Base-by-base conservation (phyloP, 2,113 vertebrate species). In the Hassar affinis region DNA sequence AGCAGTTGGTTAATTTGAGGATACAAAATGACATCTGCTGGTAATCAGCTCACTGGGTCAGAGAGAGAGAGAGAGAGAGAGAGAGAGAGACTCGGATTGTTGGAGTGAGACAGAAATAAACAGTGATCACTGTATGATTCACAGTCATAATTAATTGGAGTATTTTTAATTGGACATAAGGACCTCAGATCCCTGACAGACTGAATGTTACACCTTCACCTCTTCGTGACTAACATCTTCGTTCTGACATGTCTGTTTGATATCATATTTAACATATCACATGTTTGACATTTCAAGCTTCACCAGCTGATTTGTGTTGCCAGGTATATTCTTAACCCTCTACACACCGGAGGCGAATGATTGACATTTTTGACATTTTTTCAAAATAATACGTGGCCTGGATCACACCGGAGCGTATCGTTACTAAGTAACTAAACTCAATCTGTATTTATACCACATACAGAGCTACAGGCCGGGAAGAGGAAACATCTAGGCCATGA, bases 1-100 rank as follows among this genome's bases (percentile, higher is more conserved):
- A 80, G 59, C 76, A 64, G 75, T 85, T 81, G 64, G 84, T 86
- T 85, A 77, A 86, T 86, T 83, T 74, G n/a, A 52, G 68, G 76
- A 79, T 76, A 38, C 69, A 62, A 75, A 62, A 25, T 38, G 72
- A 4, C 79, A 83, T 84, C 52, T 85, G 69, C 56, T 57, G 76
- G 33, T 64, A 42, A 74, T 79, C 64, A 76, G 80, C 18, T 27
- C 25, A 59, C 38, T 25, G 62, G 22, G 56, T 49, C 18, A 25
- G 49, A 45, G 11, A 45, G 33, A 49, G 75, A 84, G 20, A 49
- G 45, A 80, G 38, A 64, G 69, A n/a, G 38, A 47, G 27, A n/a
- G 27, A 83, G 64, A 74, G 47, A n/a, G n/a, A n/a, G n/a, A n/a
- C n/a, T n/a, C n/a, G n/a, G n/a, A 42, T 42, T 42, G 38, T 42